Evolutionary conservation across 2,888 invertebrate species (phyloP), one percentile per base, ranked within the genome.

Genomic region (Girardia tigrina): DNA sequence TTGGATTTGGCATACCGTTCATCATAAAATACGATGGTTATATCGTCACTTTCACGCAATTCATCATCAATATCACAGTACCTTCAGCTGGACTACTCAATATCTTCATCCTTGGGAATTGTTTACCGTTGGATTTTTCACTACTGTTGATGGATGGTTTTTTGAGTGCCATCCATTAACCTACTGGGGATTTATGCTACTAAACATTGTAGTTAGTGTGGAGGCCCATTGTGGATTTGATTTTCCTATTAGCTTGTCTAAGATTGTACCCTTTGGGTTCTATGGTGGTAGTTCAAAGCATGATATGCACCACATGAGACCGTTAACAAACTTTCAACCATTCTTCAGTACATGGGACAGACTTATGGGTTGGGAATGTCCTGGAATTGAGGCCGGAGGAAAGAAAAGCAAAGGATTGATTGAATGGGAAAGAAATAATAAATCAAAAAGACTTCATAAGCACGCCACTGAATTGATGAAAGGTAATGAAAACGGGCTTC

Each of bases 71-170:
- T 86, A 85, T 81, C 80, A 82, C 76, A 80, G 82, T 4, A 84
- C 85, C 14, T 85, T 83, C 78, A 80, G 82, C 73, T 84, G 85
- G 80, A 82, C 84, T 14, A 85, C 85, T 2, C 85, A 86, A 79
- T 85, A 86, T 78, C 81, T 86, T 4, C 85, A 86, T 78, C 86
- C 85, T 0, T 85, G 85, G 82, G 86, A 86, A 80, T 81, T 86
- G 42, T 81, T 85, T 78, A 83, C 82, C 20, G 84, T 85, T 0
- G 85, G 83, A 14, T 81, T 84, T 76, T 82, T 84, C 78, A 84
- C 85, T 77, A 85, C 85, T n/a, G 82, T 82, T 42, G 81, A 81
- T 76, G 81, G 81, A 26, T 83, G 83, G 83, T 79, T 83, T 77
- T 82, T 83, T 79, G 77, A 81, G 72, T 79, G 82, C 26, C 86